Conservation (phyloP, 2,113 vertebrate species). For the Vombatus ursinus region DNA sequence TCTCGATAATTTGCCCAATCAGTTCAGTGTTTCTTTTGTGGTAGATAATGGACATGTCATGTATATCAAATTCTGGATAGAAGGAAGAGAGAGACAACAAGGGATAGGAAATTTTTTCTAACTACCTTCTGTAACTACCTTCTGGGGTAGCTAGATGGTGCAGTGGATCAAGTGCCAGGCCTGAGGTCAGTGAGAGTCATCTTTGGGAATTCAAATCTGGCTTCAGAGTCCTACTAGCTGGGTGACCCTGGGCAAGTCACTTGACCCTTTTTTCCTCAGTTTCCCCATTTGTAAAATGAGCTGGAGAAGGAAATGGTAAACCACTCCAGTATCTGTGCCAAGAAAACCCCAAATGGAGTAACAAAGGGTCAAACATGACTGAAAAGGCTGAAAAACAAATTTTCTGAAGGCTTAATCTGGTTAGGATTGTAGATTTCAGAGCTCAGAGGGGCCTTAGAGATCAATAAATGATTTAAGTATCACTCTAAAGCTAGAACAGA, state of each 20-base stretch:
- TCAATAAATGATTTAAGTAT: neutral
- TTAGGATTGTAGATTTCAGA: neutral
- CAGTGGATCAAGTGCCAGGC: neutral
- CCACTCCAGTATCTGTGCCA: neutral
- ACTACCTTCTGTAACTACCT: neutral
- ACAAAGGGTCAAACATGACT: neutral
- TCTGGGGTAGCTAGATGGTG: neutral
- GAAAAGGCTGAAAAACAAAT: neutral
- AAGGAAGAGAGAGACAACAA: neutral
- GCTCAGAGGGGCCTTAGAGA: neutral
- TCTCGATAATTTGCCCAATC: neutral
- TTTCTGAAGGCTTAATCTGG: neutral
- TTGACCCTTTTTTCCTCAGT: neutral
- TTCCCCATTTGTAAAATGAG: no score
- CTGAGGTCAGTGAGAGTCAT: no score
- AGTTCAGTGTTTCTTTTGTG: neutral
- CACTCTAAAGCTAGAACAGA: neutral
- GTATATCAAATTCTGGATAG: neutral
- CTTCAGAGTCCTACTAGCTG: neutral
- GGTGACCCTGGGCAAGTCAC: no score
- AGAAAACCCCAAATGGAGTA: neutral
- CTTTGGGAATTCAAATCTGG: neutral
- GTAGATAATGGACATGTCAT: neutral
- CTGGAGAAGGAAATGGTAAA: neutral
- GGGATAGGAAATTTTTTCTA: neutral